These are phyloP conservation scores for Zaprionus lachaisei DNA, from an alignment of 1,140 invertebrate genomes.

Conservation along the genomic window DNA sequence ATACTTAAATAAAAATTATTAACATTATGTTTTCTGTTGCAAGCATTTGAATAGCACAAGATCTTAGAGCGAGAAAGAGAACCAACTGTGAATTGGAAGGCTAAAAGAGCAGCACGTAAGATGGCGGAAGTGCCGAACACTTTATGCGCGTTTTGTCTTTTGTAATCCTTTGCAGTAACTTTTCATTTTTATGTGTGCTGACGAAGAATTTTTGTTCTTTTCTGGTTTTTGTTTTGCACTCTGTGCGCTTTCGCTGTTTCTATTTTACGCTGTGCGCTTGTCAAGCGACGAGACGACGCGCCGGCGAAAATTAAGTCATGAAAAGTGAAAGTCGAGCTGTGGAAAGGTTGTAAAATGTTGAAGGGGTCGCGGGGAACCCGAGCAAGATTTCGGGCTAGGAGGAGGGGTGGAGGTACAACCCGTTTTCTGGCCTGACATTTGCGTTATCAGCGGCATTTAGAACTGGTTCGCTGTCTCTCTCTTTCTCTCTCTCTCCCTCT, in stretches of 20 bases:
- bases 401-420: not conserved
- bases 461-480: constrained; percentile 5
- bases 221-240: constrained; percentile 24
- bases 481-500: constrained; percentile 3
- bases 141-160: constrained; percentile 53
- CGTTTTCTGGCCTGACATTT: constrained; percentile 43
- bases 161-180: constrained; percentile 53
- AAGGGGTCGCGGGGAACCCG: not conserved
- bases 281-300: constrained; percentile 43
- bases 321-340: constrained; percentile 53
- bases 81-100: not conserved
- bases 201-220: constrained; percentile 28
- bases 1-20: constrained; percentile 51
- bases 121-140: constrained; percentile 32
- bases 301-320: constrained; percentile 57
- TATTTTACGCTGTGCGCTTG: constrained; percentile 43
- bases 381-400: not conserved
- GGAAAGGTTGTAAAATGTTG: constrained; percentile 26
- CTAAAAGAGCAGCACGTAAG: constrained; percentile 12
- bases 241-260: constrained; percentile 33
- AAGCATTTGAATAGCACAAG: constrained; percentile 22
- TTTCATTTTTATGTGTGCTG: constrained; percentile 56
- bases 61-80: not conserved
- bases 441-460: constrained; percentile 53
- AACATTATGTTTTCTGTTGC: constrained; percentile 50